Evolutionary conservation across 2,888 invertebrate species (phyloP), one percentile per base, ranked within the genome.

Genomic region (Phengaris alcon): DNA sequence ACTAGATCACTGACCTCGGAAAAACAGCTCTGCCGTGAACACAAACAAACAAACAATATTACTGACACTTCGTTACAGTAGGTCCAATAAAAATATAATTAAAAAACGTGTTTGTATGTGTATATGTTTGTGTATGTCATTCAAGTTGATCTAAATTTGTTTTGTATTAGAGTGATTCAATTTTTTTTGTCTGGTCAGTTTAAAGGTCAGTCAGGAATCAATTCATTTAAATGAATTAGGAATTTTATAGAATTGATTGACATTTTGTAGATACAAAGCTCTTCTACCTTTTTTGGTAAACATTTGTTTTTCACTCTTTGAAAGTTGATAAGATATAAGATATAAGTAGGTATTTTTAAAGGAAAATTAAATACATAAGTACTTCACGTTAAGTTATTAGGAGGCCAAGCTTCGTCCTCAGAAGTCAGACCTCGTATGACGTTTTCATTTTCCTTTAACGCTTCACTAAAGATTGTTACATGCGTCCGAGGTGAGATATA

Each of bases 31-130:
- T 59, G 3, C 4, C n/a, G n/a, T 12, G 35, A 35, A 64, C 59
- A 35, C 35, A 64, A 44, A 35, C 64, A 64, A 6, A 35, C 64
- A 64, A 64, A 64, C 64, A 64, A 12, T 64, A 44, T 64, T 64
- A 64, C 64, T 64, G 64, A 35, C 64, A 64, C 52, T 12, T 52
- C 52, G 35, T 48, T 9, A 64, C 15, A 64, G 35, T 64, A 35
- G 35, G 35, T 35, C 2, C 64, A 35, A 12, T 35, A 64, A 35
- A 6, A 64, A 64, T 13, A 35, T 13, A 35, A 44, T 64, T 64
- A 35, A 64, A 59, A 64, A 64, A 64, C 44, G 35, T 35, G 35
- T 35, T 44, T 64, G 35, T 64, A 12, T 12, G 35, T 12, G 6
- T 2, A 9, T 22, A 22, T n/a, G n/a, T n/a, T n/a, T n/a, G n/a